Conservation (phyloP, 2,797 vertebrate genomes). For the Phylloscopus collybita region DNA sequence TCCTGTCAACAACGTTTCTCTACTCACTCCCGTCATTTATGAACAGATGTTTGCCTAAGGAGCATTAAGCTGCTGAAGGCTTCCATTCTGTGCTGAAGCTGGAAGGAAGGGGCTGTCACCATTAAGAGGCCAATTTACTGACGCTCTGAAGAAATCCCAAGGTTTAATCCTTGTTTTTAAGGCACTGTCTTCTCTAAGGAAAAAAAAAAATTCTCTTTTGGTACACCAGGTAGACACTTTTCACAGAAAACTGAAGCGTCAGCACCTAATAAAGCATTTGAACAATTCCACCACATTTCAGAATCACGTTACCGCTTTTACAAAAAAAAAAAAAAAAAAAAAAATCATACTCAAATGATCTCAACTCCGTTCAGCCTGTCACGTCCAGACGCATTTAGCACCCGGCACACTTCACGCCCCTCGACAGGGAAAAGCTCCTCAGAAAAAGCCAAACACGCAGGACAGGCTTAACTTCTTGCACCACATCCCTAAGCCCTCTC, state of each 20-base stretch:
- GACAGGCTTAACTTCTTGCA: not conserved
- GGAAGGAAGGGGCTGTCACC: not conserved
- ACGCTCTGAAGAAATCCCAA: not conserved
- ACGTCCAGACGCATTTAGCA: not conserved
- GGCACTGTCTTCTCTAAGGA: not conserved
- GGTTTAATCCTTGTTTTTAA: not conserved
- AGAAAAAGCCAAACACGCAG: not conserved
- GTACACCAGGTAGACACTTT: not conserved
- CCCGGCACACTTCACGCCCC: rapidly evolving
- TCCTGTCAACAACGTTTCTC: not conserved
- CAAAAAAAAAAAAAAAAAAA: not conserved
- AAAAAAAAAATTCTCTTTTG: not conserved
- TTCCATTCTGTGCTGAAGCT: not conserved
- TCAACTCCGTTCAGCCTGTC: not conserved
- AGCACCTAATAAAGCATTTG: not conserved
- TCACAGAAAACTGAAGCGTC: not conserved
- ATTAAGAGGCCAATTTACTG: not conserved
- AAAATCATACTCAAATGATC: not conserved
- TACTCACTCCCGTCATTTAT: not conserved
- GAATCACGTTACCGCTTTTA: rapidly evolving
- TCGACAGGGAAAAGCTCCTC: not conserved
- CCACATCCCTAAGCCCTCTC: not conserved
- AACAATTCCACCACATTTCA: not conserved
- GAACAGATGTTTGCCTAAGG: not conserved
- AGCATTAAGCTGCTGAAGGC: not conserved